Evolutionary conservation across 2,888 invertebrate species (phyloP).

Genomic region (Hyalella azteca): DNA sequence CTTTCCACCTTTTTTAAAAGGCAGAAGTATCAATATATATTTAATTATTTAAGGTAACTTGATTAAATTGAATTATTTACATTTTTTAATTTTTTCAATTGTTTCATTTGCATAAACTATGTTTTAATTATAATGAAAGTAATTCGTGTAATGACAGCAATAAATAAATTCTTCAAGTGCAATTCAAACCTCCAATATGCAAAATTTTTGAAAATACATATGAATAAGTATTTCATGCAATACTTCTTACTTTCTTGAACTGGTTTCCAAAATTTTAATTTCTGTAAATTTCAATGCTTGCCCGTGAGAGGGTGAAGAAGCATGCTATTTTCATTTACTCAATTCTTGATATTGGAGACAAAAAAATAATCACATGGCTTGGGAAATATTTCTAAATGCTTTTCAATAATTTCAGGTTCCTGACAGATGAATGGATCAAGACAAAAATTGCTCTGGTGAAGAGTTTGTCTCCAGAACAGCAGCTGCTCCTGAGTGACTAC

Average conservation of each 20-base stretch:
- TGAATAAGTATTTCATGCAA: neutral
- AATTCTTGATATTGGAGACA: neutral
- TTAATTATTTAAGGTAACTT: too few relatives aligned
- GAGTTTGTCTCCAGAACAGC: slow-evolving; percentile 76
- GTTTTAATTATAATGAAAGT: too few relatives aligned
- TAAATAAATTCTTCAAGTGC: too few relatives aligned
- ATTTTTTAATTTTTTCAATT: too few relatives aligned
- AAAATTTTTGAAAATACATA: too few relatives aligned
- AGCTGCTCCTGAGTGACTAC: slow-evolving; percentile 77
- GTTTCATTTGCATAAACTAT: too few relatives aligned
- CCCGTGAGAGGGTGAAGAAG: neutral
- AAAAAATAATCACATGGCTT: neutral
- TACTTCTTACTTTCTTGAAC: neutral
- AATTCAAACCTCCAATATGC: too few relatives aligned
- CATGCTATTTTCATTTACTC: neutral
- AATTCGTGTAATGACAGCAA: too few relatives aligned
- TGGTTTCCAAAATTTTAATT: neutral
- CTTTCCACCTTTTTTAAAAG: too few relatives aligned
- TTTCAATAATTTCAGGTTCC: slow-evolving; percentile 76
- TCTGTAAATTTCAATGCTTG: neutral
- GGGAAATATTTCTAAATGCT: slow-evolving; percentile 44
- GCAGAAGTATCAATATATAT: too few relatives aligned
- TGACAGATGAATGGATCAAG: slow-evolving; percentile 78
- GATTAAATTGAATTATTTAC: too few relatives aligned
- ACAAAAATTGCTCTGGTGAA: slow-evolving; percentile 69